Conservation (phyloP, 2,888 invertebrate genomes). For the Tetranychus truncatus region DNA sequence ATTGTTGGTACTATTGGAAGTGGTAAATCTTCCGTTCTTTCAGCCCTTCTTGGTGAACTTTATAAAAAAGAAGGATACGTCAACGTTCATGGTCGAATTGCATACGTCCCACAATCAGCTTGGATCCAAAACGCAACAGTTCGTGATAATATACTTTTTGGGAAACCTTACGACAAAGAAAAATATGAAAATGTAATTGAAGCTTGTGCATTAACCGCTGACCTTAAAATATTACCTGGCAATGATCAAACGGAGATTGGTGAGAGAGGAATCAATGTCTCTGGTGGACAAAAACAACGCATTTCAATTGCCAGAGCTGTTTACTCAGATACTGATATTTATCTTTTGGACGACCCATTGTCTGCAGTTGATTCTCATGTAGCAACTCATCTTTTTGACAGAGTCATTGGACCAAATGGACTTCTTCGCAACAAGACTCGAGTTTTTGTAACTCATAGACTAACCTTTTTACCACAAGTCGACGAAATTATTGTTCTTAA, state of each 20-base stretch:
- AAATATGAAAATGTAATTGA: conserved; percentile 33
- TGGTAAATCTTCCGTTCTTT: conserved; percentile 26
- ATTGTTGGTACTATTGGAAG: conserved; percentile 26
- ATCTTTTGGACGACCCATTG: conserved; percentile 36
- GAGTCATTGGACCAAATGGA: conserved; percentile 54
- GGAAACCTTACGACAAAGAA: conserved; percentile 29
- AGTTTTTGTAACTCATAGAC: conserved; percentile 81
- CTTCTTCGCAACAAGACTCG: conserved; percentile 46
- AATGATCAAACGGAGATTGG: conserved; percentile 38
- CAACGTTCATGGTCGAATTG: conserved; percentile 14
- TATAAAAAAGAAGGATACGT: conserved; percentile 24
- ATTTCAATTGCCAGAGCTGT: conserved; percentile 43
- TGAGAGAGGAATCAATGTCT: conserved; percentile 37
- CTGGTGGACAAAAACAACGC: conserved; percentile 33
- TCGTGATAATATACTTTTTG: conserved; percentile 36
- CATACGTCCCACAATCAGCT: conserved; percentile 19
- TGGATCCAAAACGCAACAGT: conserved; percentile 27
- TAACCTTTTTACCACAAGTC: conserved; percentile 73
- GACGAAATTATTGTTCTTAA: conserved; percentile 76
- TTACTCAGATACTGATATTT: conserved; percentile 49
- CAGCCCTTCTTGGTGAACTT: conserved; percentile 28
- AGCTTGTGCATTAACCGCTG: conserved; percentile 36
- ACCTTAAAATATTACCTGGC: conserved; percentile 34
- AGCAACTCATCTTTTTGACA: conserved; percentile 88
- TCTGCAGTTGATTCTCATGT: conserved; percentile 76